These are phyloP conservation scores for Typhlichthys subterraneus DNA, from an alignment of 2,797 vertebrate genomes.

Conservation along the genomic window DNA sequence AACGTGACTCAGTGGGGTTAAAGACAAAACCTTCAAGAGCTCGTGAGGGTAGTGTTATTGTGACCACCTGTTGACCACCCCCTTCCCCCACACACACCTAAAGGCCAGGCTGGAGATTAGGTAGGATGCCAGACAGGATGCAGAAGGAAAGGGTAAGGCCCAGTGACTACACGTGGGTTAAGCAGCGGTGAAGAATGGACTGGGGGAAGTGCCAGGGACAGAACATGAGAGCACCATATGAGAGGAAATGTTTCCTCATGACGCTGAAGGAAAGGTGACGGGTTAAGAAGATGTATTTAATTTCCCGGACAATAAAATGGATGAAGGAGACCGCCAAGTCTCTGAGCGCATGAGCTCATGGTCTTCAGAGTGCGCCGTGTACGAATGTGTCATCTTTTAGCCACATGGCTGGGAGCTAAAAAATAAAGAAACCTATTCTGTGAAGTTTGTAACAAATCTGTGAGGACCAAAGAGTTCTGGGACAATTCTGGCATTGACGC, in stretches of 20 bases:
- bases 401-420: constrained; percentile 44
- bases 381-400: constrained; percentile 51
- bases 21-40: constrained; percentile 18
- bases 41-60: constrained; percentile 19
- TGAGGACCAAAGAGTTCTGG: constrained; percentile 34
- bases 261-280: constrained; percentile 37
- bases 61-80: constrained; percentile 6
- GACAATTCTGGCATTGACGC: constrained; percentile 42
- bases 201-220: constrained; percentile 5
- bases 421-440: constrained; percentile 36
- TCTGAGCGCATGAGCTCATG: constrained; percentile 38
- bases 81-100: background rate
- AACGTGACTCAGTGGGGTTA: constrained; percentile 17
- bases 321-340: constrained; percentile 21
- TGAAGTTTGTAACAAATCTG: constrained; percentile 28
- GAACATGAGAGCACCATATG: constrained; percentile 37
- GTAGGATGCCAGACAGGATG: constrained; percentile 5
- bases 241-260: constrained; percentile 42
- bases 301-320: constrained; percentile 53
- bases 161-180: constrained; percentile 2
- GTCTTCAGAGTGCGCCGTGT: constrained; percentile 37
- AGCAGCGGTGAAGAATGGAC: constrained; percentile 21
- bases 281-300: constrained; percentile 43
- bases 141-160: background rate
- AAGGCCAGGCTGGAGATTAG: background rate